Evolutionary conservation across 1,140 invertebrate genomes (phyloP), one percentile per base, ranked within the genome.

Genomic region (Drosophila cardini): DNA sequence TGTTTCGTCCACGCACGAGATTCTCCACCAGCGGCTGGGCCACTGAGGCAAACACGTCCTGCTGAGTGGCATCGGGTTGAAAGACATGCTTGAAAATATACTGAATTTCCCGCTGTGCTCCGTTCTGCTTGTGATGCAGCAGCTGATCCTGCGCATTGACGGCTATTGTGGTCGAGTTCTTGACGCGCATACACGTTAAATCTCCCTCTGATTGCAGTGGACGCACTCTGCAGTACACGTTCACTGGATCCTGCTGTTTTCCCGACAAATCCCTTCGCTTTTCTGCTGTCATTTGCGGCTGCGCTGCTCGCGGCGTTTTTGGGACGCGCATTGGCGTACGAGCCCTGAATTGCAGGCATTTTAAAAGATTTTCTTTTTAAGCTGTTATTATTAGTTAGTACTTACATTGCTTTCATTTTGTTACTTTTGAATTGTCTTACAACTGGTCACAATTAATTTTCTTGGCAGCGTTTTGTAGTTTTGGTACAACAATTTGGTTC

Each of bases 61-160:
- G 95, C 92, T 99, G 99, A 0, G 94, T 92, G 6, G 94, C 91
- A 61, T 94, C 94, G 2, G 96, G 94, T 76, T 95, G 95, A 94
- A 99, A 99, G 2, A 99, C 96, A 91, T 95, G 94, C 82, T 96
- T 96, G 79, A 97, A 97, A 26, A 94, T 95, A 74, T 96, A 97
- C 82, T 96, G 95, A 75, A 95, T 95, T 78, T 96, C 95, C 91
- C 95, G 96, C 26, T 92, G 93, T 43, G 86, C 93, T 45, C 93
- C 93, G 13, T 72, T 72, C 32, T 69, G 94, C 79, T 95, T 94
- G 80, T 94, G 94, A 72, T 94, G 68, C 40, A 93, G 85, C n/a
- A 94, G 93, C 72, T 94, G 94, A 53, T 95, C 93, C 38, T 96
- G 95, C 7, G 96, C 94, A 2, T 94, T 93, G 18, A 98, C 92